A percentile compares a stretch with the other conserved stretches of the same genome.
Evolutionary conservation across 2,797 vertebrate species (phyloP).

Genomic region (Rhynchonycteris naso): DNA sequence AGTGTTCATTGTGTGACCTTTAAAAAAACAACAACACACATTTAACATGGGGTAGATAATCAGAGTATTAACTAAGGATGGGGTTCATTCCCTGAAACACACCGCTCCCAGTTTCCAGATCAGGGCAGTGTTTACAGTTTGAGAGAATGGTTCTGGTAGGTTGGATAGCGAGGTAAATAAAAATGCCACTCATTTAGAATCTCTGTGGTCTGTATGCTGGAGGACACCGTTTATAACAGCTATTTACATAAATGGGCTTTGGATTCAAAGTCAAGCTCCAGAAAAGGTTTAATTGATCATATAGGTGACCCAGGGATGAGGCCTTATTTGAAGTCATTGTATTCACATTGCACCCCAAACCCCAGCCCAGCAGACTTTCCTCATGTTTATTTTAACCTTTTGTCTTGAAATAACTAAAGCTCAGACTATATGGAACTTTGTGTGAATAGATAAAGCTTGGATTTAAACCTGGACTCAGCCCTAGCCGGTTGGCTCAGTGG

Average conservation of each 20-base stretch:
- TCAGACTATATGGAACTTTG: background rate
- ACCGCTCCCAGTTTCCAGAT: background rate
- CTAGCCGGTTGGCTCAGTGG: too few species aligned
- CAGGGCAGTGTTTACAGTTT: background rate
- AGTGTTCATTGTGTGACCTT: background rate
- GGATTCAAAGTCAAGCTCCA: background rate
- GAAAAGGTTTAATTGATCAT: background rate
- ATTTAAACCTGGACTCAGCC: background rate
- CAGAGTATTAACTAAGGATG: background rate
- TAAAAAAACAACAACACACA: background rate
- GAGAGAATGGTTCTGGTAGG: background rate
- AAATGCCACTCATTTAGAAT: background rate
- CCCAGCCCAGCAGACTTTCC: background rate
- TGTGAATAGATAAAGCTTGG: background rate
- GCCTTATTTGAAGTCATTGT: background rate
- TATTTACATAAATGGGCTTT: too few species aligned
- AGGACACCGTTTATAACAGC: background rate
- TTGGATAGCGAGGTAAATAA: background rate
- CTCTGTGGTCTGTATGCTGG: fast-evolving
- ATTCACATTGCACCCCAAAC: background rate
- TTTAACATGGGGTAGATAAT: background rate
- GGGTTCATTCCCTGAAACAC: background rate
- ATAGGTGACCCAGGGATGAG: background rate
- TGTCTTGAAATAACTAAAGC: background rate
- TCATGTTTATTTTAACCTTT: background rate